These are phyloP conservation scores for Otus scops DNA, from an alignment of 2,797 vertebrate species.

Conservation along the genomic window DNA sequence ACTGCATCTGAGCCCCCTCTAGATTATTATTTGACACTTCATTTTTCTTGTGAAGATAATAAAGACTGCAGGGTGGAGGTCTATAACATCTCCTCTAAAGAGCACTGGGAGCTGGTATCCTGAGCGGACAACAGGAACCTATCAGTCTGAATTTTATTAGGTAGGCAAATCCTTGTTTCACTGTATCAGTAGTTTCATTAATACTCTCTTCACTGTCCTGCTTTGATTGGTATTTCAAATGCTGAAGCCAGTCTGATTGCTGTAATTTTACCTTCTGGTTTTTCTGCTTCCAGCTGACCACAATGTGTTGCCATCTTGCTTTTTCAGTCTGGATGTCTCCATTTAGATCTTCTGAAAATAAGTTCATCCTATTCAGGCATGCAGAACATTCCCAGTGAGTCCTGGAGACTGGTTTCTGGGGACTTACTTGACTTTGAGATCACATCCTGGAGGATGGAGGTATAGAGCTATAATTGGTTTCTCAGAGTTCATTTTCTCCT, in stretches of 20 bases:
- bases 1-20: neutral
- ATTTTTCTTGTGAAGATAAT: neutral
- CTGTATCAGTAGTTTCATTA: neutral
- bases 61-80: neutral
- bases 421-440: constrained; percentile 12
- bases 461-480: constrained; percentile 44
- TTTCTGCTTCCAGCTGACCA: neutral
- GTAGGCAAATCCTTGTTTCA: neutral
- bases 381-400: neutral
- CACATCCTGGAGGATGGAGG: neutral
- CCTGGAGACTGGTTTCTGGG: neutral
- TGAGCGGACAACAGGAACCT: neutral
- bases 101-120: neutral
- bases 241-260: neutral
- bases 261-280: neutral
- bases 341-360: neutral
- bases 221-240: neutral
- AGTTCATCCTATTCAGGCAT: neutral
- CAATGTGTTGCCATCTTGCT: neutral
- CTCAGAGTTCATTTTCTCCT: constrained; percentile 40
- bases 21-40: neutral
- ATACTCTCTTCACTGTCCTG: neutral
- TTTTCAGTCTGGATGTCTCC: neutral
- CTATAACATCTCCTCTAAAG: neutral
- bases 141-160: neutral